These are phyloP conservation scores for Notamacropus eugenii DNA, from an alignment of 2,797 vertebrate genomes.

Conservation along the genomic window DNA sequence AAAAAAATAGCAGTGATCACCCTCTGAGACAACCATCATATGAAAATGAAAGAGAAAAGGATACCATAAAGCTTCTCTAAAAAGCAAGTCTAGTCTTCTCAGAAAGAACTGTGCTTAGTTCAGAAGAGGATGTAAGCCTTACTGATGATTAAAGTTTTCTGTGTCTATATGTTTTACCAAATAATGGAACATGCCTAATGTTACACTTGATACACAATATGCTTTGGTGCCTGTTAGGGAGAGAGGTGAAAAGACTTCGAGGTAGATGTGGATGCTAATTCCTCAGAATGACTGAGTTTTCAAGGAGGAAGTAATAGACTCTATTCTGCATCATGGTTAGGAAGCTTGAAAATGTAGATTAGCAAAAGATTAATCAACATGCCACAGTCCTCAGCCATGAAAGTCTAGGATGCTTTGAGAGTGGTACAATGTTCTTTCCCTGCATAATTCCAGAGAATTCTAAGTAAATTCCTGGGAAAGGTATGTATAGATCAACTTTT, in stretches of 20 bases:
- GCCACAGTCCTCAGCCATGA: not conserved
- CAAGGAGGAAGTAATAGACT: not conserved
- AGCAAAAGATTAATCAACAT: not conserved
- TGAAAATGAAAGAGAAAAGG: not conserved
- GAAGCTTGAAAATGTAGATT: not conserved
- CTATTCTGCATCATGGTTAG: not conserved
- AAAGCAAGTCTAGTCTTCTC: not conserved
- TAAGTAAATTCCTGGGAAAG: not conserved
- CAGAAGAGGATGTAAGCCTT: not conserved
- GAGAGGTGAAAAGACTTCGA: not conserved
- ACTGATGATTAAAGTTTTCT: not conserved
- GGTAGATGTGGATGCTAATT: not conserved
- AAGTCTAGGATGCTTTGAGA: not conserved
- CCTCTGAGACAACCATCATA: not conserved
- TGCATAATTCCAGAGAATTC: not conserved
- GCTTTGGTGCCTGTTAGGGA: not conserved
- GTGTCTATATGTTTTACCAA: not conserved
- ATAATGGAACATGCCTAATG: not conserved
- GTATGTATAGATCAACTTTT: not conserved
- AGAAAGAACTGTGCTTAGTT: not conserved
- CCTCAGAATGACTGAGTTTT: not conserved
- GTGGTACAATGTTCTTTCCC: not conserved
- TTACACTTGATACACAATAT: not conserved
- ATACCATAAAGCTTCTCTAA: not conserved
- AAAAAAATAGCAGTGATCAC: not conserved